These are phyloP conservation scores for Raja brachyura DNA, from an alignment of 2,113 vertebrate genomes.

Conservation along the genomic window DNA sequence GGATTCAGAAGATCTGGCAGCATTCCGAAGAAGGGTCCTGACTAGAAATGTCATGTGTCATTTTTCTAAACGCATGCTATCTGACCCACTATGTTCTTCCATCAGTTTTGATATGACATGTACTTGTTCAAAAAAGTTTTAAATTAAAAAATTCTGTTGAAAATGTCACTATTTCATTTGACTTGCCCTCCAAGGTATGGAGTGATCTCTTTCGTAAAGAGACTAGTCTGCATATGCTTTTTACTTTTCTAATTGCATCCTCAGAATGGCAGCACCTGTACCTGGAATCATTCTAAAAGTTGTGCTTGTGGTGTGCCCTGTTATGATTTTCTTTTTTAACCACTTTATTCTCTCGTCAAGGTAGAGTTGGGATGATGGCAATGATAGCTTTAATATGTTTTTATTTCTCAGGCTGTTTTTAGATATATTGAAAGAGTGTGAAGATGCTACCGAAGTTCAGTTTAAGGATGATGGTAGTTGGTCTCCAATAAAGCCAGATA, in stretches of 20 bases:
- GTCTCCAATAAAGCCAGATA: conserved; percentile 85
- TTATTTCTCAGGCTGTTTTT: conserved; percentile 69
- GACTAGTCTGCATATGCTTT: not conserved
- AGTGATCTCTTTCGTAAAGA: not conserved
- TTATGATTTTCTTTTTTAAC: not conserved
- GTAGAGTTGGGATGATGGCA: not conserved
- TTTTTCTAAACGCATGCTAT: too few relatives aligned
- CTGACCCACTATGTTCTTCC: too few relatives aligned
- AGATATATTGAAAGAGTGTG: conserved; percentile 87
- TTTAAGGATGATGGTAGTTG: conserved; percentile 92
- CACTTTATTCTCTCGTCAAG: not conserved
- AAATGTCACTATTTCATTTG: not conserved
- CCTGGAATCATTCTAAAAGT: not conserved
- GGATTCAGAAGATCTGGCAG: too few relatives aligned
- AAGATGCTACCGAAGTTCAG: conserved; percentile 90
- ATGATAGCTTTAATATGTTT: not conserved
- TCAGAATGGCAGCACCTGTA: not conserved
- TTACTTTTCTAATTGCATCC: not conserved
- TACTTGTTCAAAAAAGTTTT: not conserved
- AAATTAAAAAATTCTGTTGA: not conserved
- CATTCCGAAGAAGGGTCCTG: too few relatives aligned
- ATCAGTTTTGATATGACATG: too few relatives aligned
- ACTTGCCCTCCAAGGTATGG: not conserved
- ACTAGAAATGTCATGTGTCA: too few relatives aligned
- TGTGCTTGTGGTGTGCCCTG: too few relatives aligned